Conservation (phyloP, 2,113 vertebrate genomes). For the Lophius piscatorius region DNA sequence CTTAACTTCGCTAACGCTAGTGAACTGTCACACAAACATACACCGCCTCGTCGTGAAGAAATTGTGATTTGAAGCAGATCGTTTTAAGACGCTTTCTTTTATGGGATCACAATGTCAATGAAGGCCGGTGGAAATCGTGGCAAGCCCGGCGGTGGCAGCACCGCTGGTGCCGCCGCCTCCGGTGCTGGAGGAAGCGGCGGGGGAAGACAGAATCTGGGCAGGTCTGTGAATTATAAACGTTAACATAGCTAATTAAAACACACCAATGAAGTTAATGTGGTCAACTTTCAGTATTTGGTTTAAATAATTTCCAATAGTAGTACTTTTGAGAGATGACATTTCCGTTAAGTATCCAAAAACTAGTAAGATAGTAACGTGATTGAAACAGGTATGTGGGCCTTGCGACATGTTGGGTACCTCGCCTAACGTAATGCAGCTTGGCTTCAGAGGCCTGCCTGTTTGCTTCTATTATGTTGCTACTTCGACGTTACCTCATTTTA, state of each 20-base stretch:
- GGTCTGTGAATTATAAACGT: constrained; percentile 79
- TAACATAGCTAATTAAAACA: constrained; percentile 35
- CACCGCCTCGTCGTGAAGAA: constrained; percentile 28
- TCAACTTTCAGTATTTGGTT: neutral
- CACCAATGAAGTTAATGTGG: neutral
- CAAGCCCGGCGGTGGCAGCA: constrained; percentile 81
- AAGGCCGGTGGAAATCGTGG: constrained; percentile 87
- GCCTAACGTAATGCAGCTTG: constrained; percentile 35
- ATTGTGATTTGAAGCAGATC: constrained; percentile 59
- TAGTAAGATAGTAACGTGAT: constrained; percentile 19
- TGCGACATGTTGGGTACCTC: constrained; percentile 55
- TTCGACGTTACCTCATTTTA: constrained; percentile 29
- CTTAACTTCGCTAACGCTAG: constrained; percentile 39
- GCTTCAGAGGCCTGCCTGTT: constrained; percentile 66
- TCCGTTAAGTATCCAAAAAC: constrained; percentile 37
- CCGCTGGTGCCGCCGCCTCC: constrained; percentile 79
- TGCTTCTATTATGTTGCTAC: constrained; percentile 38
- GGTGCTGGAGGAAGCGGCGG: constrained; percentile 80
- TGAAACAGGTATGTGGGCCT: constrained; percentile 60
- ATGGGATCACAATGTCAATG: constrained; percentile 92
- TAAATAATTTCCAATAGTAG: neutral
- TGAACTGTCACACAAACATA: constrained; percentile 61
- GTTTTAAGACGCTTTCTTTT: constrained; percentile 78
- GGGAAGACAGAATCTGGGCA: constrained; percentile 87
- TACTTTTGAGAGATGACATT: constrained; percentile 65